A percentile compares a stretch with the other conserved stretches of the same genome.
phyloP scores from a whole-genome alignment of 1,140 invertebrate species.

The Ceratoteleas bidentatus region DNA sequence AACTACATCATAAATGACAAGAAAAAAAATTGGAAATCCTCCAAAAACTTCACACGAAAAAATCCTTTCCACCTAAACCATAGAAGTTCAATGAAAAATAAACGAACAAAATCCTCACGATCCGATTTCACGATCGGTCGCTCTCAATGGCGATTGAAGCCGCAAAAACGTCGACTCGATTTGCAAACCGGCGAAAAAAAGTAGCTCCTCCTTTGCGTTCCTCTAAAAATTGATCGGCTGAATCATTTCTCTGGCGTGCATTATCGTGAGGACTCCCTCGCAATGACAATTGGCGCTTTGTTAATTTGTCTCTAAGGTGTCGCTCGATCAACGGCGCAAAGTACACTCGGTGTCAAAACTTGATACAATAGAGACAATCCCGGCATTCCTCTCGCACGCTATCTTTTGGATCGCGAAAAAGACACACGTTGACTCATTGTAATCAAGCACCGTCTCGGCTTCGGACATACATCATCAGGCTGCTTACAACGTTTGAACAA shows the following conservation, averaged over 20 bases:
- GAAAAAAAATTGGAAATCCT: too few relatives aligned
- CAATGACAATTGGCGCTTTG: conserved; percentile 24
- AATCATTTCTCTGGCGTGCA: conserved; percentile 12
- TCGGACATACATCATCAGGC: conserved; percentile 21
- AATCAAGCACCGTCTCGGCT: conserved; percentile 7
- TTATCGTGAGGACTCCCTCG: conserved; percentile 25
- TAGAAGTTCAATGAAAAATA: too few relatives aligned
- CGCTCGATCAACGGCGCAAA: conserved; percentile 29
- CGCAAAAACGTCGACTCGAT: conserved; percentile 5
- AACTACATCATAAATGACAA: too few relatives aligned
- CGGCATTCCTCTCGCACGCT: conserved; percentile 19
- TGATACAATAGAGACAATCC: conserved; percentile 9
- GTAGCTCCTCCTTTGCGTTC: neutral
- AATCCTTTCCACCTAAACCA: too few relatives aligned
- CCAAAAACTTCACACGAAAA: too few relatives aligned
- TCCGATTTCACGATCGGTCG: too few relatives aligned
- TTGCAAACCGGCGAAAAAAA: conserved; percentile 1
- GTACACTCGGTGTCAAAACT: conserved; percentile 31
- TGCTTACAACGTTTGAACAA: conserved; percentile 31
- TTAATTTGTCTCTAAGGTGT: conserved; percentile 46
- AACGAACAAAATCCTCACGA: too few relatives aligned
- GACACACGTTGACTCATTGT: conserved; percentile 28
- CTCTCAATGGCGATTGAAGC: conserved; percentile 20
- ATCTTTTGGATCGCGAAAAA: conserved; percentile 33
- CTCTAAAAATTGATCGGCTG: conserved; percentile 19